Conservation (phyloP, 2,797 vertebrate species). For the Micropoecilia bifurca region DNA sequence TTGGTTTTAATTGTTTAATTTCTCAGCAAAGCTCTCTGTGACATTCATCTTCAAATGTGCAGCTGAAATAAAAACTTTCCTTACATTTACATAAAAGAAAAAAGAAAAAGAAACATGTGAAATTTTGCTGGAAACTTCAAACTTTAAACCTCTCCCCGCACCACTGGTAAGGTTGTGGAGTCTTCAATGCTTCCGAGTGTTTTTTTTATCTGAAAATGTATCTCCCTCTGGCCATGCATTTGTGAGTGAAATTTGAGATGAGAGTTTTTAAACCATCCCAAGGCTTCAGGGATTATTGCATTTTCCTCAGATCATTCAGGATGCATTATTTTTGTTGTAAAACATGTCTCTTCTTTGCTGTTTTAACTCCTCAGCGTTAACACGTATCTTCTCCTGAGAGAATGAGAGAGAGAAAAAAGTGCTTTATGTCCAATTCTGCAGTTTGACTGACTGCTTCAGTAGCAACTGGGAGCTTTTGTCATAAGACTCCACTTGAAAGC, state of each 20-base stretch:
- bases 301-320: background rate
- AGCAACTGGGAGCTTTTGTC: constrained; percentile 37
- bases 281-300: background rate
- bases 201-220: background rate
- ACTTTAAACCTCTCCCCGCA: background rate
- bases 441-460: constrained; percentile 42
- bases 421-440: constrained; percentile 28
- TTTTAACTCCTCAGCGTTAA: background rate
- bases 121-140: background rate
- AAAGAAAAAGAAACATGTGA: background rate
- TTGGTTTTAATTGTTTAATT: background rate
- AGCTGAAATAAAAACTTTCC: no score
- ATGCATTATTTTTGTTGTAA: background rate
- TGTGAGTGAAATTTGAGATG: background rate
- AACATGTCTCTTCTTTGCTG: background rate
- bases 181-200: background rate
- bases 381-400: constrained; percentile 31
- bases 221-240: background rate
- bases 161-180: background rate
- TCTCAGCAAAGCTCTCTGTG: background rate
- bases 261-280: background rate
- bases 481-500: constrained; percentile 29
- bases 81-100: background rate
- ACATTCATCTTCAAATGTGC: background rate
- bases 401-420: constrained; percentile 7